Evolutionary conservation across 2,113 vertebrate species (phyloP).

Genomic region (Corvus cornix): DNA sequence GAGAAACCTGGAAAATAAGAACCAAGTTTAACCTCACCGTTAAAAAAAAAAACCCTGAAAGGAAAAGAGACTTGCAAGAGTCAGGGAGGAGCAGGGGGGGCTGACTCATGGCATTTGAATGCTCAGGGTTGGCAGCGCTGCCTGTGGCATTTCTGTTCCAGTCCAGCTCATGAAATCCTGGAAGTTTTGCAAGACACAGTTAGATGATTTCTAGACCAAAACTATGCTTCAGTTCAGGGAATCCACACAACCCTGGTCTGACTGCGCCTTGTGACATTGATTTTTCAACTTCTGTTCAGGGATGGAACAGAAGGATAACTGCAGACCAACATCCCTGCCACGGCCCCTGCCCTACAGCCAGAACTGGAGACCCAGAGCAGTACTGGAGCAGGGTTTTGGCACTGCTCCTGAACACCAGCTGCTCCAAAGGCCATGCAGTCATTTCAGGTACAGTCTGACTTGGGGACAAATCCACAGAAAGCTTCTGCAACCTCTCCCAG

Average conservation of each 20-base stretch:
- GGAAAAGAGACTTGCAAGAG: not conserved
- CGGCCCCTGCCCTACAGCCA: not conserved
- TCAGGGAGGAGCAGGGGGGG: not conserved
- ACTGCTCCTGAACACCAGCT: not conserved
- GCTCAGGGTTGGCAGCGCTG: not conserved
- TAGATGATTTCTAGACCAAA: conserved; percentile 10
- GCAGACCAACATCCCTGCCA: not conserved
- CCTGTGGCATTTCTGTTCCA: conserved; percentile 12
- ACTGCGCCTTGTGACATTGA: not conserved
- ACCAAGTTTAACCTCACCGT: not conserved
- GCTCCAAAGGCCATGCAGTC: not conserved
- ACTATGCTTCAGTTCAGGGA: not conserved
- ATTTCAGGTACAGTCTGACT: not conserved
- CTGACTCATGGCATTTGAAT: conserved; percentile 33
- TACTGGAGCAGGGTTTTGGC: not conserved
- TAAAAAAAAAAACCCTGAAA: not conserved
- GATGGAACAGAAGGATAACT: not conserved
- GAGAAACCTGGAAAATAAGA: not conserved
- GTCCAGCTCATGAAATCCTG: conserved; percentile 26
- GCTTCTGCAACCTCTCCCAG: not conserved
- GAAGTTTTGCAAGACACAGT: not conserved
- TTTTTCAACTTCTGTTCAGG: not conserved
- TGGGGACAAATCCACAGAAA: not conserved
- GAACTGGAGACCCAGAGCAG: not conserved
- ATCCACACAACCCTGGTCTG: accelerated